Percentiles rank a stretch among this genome's conserved stretches.
Conservation (phyloP, 1,140 invertebrate species). For the Zaprionus tsacasi region DNA sequence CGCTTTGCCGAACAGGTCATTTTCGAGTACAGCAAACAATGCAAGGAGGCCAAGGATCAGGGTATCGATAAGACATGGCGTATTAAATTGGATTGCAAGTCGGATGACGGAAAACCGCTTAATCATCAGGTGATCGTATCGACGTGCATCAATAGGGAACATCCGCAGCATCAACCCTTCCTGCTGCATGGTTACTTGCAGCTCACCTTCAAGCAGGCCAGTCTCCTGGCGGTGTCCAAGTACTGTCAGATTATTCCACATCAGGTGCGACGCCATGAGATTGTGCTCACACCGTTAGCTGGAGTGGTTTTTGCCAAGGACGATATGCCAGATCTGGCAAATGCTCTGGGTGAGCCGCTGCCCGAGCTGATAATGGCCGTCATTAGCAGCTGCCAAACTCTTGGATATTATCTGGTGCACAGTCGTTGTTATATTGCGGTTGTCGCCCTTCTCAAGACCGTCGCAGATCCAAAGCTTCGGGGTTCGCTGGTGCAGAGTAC, state of each 20-base stretch:
- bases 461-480: conserved; percentile 42
- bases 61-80: conserved; percentile 41
- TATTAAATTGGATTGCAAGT: conserved; percentile 23
- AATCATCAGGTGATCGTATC: conserved; percentile 36
- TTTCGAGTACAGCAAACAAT: conserved; percentile 57
- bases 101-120: not conserved
- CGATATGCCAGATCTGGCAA: conserved; percentile 47
- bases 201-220: conserved; percentile 67
- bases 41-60: conserved; percentile 43
- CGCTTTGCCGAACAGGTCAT: conserved; percentile 61
- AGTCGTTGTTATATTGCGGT: conserved; percentile 64
- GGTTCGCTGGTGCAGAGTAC: conserved; percentile 51
- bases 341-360: conserved; percentile 41
- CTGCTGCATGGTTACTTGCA: conserved; percentile 32
- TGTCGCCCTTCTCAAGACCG: conserved; percentile 44
- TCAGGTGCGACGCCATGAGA: conserved; percentile 39
- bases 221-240: conserved; percentile 60
- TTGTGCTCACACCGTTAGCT: conserved; percentile 64
- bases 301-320: conserved; percentile 53
- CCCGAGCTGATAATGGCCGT: conserved; percentile 48
- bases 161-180: conserved; percentile 45
- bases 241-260: conserved; percentile 62
- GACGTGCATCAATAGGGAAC: conserved; percentile 14
- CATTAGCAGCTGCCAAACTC: conserved; percentile 66
- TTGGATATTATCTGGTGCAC: conserved; percentile 53